phyloP scores from a whole-genome alignment of 2,797 vertebrate genomes.

The Coregonus ussuriensis region DNA sequence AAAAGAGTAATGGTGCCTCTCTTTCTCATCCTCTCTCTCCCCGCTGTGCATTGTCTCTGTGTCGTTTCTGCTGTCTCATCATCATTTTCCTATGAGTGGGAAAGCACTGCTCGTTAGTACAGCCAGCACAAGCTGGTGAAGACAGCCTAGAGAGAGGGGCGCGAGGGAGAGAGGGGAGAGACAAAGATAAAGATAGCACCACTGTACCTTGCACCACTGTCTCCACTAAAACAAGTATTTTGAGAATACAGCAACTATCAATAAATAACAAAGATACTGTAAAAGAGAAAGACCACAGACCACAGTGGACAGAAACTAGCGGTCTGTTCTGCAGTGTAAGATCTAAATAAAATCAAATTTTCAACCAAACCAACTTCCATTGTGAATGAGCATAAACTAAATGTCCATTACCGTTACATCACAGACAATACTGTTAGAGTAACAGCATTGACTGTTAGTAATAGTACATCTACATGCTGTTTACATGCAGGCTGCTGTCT shows the following conservation, averaged over 20 bases:
- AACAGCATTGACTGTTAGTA: no score
- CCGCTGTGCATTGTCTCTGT: conserved; percentile 47
- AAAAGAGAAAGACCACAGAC: no score
- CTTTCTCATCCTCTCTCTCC: conserved; percentile 19
- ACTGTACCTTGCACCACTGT: conserved; percentile 57
- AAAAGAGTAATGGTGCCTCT: conserved; percentile 66
- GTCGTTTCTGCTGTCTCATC: conserved; percentile 74
- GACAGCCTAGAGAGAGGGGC: background rate
- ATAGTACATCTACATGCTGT: background rate
- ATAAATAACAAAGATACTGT: conserved; percentile 36
- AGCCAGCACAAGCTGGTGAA: conserved; percentile 43
- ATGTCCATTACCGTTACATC: background rate
- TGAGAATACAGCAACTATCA: conserved; percentile 47
- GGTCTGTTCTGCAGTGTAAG: conserved; percentile 7
- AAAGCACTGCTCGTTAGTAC: conserved; percentile 66
- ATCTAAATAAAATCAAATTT: background rate
- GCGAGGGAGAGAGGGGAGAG: background rate
- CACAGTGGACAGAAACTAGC: conserved; percentile 37
- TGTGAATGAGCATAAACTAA: background rate
- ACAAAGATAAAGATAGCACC: conserved; percentile 63
- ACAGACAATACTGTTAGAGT: background rate
- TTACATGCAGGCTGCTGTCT: background rate
- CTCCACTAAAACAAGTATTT: conserved; percentile 58
- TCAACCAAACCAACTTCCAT: background rate
- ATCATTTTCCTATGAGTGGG: conserved; percentile 69